Percentiles rank a stretch among this genome's conserved stretches.
phyloP scores from a whole-genome alignment of 2,797 vertebrate genomes.

The Characodon lateralis region DNA sequence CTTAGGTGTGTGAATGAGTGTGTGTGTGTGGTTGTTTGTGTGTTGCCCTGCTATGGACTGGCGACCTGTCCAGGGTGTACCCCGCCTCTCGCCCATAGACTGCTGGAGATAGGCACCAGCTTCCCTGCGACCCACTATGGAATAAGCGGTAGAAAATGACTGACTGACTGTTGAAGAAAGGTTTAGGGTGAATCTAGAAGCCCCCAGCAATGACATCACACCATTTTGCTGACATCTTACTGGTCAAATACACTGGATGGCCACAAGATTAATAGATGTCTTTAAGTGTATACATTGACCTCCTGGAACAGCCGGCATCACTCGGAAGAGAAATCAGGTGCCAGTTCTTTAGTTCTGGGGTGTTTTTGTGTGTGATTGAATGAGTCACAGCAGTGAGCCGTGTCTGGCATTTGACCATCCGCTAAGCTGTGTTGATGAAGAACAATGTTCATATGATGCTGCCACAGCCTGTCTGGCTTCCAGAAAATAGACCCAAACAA shows the following conservation, averaged over 20 bases:
- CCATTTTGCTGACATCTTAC: neutral
- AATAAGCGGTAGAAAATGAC: too few relatives aligned
- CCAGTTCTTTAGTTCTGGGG: neutral
- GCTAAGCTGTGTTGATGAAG: conserved; percentile 30
- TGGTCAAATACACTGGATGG: neutral
- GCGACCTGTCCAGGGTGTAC: too few relatives aligned
- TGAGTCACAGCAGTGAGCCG: conserved; percentile 12
- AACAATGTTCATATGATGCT: conserved; percentile 18
- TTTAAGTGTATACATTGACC: neutral
- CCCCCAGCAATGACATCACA: neutral
- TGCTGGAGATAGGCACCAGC: too few relatives aligned
- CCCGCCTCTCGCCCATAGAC: too few relatives aligned
- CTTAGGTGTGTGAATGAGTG: too few relatives aligned
- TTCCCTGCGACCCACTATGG: too few relatives aligned
- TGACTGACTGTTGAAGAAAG: neutral
- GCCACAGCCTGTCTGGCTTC: conserved; percentile 20
- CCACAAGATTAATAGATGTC: neutral
- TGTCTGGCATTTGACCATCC: conserved; percentile 31
- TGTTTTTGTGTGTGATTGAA: neutral
- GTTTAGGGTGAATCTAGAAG: neutral
- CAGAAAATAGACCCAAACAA: conserved; percentile 48
- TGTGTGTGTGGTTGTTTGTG: too few relatives aligned
- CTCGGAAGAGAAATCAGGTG: neutral
- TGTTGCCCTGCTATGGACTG: too few relatives aligned
- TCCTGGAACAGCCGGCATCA: neutral